Conservation (phyloP, 2,797 vertebrate genomes). For the Pantherophis vulpinus region DNA sequence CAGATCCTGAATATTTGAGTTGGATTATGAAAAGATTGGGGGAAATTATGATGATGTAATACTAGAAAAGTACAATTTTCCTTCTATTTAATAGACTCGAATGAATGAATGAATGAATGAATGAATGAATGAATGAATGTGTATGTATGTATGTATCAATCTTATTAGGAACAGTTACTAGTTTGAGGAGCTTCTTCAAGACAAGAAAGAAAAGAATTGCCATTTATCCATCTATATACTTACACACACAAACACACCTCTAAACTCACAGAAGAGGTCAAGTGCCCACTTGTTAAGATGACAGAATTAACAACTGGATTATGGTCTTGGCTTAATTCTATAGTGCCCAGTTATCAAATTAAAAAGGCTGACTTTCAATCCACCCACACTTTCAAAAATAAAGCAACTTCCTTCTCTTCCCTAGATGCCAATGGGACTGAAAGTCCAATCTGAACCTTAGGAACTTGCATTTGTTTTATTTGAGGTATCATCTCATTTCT, state of each 20-base stretch:
- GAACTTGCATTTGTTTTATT: slow-evolving; percentile 72
- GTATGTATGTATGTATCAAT: not conserved
- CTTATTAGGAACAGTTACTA: slow-evolving; percentile 51
- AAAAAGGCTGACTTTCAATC: slow-evolving; percentile 54
- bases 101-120: not conserved
- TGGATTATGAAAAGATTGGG: slow-evolving; percentile 52
- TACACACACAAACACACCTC: slow-evolving; percentile 58
- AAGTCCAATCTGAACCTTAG: slow-evolving; percentile 69
- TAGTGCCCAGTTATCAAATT: slow-evolving; percentile 53
- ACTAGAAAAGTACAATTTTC: slow-evolving; percentile 44
- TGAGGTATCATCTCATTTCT: slow-evolving; percentile 78
- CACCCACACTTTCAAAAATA: slow-evolving; percentile 47
- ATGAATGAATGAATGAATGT: too few relatives aligned
- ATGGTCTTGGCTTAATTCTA: slow-evolving; percentile 61
- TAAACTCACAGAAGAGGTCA: slow-evolving; percentile 53
- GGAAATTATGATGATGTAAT: slow-evolving; percentile 52
- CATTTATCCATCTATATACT: slow-evolving; percentile 52
- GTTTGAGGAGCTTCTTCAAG: slow-evolving; percentile 41
- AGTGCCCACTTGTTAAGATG: slow-evolving; percentile 58
- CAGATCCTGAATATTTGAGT: slow-evolving; percentile 48
- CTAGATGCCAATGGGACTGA: slow-evolving; percentile 63
- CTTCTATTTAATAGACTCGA: slow-evolving; percentile 55
- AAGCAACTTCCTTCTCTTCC: slow-evolving; percentile 37
- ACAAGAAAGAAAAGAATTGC: slow-evolving; percentile 55
- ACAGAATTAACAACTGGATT: slow-evolving; percentile 62